phyloP scores from a whole-genome alignment of 37 sponge, comb jelly and placozoan genomes.

The Diacarnus erythraeanus region DNA sequence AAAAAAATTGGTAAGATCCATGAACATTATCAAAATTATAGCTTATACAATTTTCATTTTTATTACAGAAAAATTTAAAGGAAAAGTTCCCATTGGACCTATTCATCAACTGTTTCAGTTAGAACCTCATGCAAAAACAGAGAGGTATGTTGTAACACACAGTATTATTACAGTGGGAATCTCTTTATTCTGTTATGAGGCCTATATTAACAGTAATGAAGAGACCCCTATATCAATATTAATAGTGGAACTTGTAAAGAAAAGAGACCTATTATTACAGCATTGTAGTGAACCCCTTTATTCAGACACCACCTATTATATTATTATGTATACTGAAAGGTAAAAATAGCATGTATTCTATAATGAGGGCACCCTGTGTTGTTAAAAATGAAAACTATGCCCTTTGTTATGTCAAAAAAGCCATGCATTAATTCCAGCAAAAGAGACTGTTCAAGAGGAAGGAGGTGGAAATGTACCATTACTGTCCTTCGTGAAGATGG shows the following conservation, averaged over 20 bases:
- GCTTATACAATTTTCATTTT: neutral
- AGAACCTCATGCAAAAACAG: slow-evolving; percentile 2
- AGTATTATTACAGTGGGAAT: neutral
- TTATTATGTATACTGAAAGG: too few relatives aligned
- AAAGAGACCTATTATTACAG: too few relatives aligned
- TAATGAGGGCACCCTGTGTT: too few relatives aligned
- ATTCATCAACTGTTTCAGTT: slow-evolving; percentile 39
- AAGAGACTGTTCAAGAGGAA: neutral
- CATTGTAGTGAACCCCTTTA: too few relatives aligned
- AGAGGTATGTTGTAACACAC: slow-evolving; percentile 8
- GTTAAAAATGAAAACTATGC: too few relatives aligned
- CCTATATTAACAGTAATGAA: too few relatives aligned
- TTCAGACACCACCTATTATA: too few relatives aligned
- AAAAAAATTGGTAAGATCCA: slow-evolving; percentile 65
- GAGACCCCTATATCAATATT: too few relatives aligned
- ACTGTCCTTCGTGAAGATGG: slow-evolving; percentile 7
- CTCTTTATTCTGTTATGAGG: too few relatives aligned
- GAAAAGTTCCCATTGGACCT: slow-evolving; percentile 46
- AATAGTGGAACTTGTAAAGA: too few relatives aligned
- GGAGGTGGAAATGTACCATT: slow-evolving; percentile 17
- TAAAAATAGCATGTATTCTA: too few relatives aligned
- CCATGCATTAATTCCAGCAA: neutral
- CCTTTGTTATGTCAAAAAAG: neutral
- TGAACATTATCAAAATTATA: too few relatives aligned
- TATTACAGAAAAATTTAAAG: slow-evolving; percentile 40